Base-by-base conservation (phyloP, 2,113 vertebrate genomes). In the Clarias batrachus region DNA sequence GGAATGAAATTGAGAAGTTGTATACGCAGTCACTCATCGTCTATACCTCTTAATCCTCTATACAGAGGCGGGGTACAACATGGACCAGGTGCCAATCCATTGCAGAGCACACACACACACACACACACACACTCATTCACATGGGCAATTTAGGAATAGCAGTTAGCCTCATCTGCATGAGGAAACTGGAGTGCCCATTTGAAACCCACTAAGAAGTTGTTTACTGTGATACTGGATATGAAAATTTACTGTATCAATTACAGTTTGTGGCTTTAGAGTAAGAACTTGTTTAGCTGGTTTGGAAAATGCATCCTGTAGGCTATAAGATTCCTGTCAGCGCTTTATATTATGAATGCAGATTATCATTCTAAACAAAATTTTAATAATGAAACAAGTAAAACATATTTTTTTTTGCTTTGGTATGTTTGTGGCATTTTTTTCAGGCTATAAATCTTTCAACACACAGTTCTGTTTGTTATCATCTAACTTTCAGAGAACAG, bases 401-500 rank as follows among this genome's bases (percentile, higher is more conserved):
- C 3, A 0, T 13, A 48, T 33, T 33, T 33, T 33, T 74, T 13
- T 11, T 9, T 27, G 16, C 48, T 56, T 77, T 13, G 10, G 70
- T 25, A 25, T 21, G 54, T 78, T 30, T 80, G 17, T 0, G 4
- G 0, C 14, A 48, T 30, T 68, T 8, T 48, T 52, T 52, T 60
- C 19, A 25, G 41, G 5, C 48, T 70, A 3, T 68, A 68, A 30
- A 17, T 14, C 1, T 30, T 21, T 33, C 19, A 77, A 30, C 54
- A 48, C 30, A 77, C 57, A 27, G 27, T 60, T 86, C 56, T 84
- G 82, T 87, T 85, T 82, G 87, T 88, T 87, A 85, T 68, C 85
- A 81, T 76, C 59, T 77, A 90, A 92, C 88, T 90, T 88, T 89
- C 19, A 83, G 84, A 86, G 82, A 91, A 90, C 88, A 91, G 91